These are phyloP conservation scores for Julus scanicus DNA, from an alignment of 2,888 invertebrate species.

Conservation along the genomic window DNA sequence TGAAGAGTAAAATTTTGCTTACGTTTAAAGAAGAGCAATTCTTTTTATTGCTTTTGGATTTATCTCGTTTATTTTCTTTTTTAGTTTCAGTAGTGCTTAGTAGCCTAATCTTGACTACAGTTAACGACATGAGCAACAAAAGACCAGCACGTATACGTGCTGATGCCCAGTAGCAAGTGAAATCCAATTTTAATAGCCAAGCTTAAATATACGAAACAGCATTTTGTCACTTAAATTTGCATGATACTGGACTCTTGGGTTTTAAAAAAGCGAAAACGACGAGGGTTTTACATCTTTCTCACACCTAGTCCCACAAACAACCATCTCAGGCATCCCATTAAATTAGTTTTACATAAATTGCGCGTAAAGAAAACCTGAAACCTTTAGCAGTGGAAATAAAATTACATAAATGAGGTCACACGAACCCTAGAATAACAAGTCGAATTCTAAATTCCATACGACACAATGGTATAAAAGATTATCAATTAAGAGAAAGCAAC, in stretches of 20 bases:
- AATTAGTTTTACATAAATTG: conserved; percentile 39
- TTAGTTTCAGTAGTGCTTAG: background rate
- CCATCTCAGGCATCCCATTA: background rate
- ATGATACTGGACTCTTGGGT: background rate
- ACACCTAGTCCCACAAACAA: background rate
- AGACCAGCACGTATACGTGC: background rate
- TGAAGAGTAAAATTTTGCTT: background rate
- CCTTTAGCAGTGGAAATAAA: background rate
- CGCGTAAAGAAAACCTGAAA: background rate
- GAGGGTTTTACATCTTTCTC: background rate
- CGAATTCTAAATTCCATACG: background rate
- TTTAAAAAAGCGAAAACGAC: background rate
- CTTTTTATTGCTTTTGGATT: background rate
- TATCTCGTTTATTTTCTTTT: background rate
- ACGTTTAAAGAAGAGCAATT: background rate
- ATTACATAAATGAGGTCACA: background rate
- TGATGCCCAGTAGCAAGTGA: background rate
- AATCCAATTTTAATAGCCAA: background rate
- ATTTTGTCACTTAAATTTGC: background rate
- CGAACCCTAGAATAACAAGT: background rate
- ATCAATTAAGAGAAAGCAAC: background rate
- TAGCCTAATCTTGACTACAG: background rate
- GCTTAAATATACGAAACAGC: background rate
- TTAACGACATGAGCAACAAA: background rate
- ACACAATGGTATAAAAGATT: background rate